Evolutionary conservation across 2,888 invertebrate species (phyloP), one percentile per base, ranked within the genome.

Genomic region (Deroplatys truncata): DNA sequence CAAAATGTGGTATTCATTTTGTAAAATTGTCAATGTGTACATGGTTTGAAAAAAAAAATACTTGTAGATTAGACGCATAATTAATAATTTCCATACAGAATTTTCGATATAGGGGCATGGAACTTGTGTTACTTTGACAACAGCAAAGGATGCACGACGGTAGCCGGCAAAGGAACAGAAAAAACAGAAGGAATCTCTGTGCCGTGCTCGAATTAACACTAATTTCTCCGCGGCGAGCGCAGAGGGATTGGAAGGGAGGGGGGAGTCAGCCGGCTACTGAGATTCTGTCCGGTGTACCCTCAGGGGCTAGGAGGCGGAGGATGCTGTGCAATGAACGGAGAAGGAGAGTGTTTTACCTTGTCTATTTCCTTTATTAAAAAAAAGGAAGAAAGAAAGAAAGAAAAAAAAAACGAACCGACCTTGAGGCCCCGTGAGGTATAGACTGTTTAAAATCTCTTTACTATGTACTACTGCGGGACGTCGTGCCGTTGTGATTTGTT

Each of bases 381-480:
- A 29, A 85, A 31, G 29, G 56, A 88, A 84, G 56, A 29, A 88
- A 84, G 25, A 29, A 31, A 16, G 13, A 72, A 28, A 82, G 82
- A 25, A 35, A 85, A 72, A 85, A 84, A 85, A 35, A 84, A 28
- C 15, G 31, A 82, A 56, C 28, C 29, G 88, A 82, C 88, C 88
- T 89, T 85, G 85, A 89, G 85, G 82, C 82, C 29, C 15, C 84
- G 31, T 84, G 28, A 31, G 85, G 88, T 89, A 89, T 85, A 89
- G 84, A 89, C 88, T 89, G 88, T 82, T 89, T 82, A 84, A 85
- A 89, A 85, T 85, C 35, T 56, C 85, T 20, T 85, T 28, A 43
- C 56, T 72, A 72, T 87, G 86, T 86, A 28, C 49, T 85, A 35
- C 56, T 85, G 43, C 56, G 16, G 85, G 56, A 85, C 49, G 25